Conservation (phyloP, 92 coral and sea anemone genomes). For the Epizoanthus illoricatus region DNA sequence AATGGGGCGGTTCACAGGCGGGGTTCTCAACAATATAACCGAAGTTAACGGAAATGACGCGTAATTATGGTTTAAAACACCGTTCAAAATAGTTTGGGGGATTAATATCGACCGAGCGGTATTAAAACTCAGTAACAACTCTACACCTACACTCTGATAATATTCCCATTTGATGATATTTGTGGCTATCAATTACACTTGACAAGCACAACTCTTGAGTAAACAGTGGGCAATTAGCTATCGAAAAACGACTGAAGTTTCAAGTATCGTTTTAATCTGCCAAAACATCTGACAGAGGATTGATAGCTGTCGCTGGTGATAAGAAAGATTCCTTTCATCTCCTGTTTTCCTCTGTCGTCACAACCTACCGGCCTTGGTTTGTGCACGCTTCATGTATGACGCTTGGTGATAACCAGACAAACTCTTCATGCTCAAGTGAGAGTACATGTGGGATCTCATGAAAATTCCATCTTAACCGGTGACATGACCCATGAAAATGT, state of each 20-base stretch:
- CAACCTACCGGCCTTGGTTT: not conserved
- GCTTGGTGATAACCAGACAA: not conserved
- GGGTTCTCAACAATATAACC: not conserved
- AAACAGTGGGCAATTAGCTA: constrained; percentile 27
- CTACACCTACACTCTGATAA: not conserved
- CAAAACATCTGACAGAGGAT: constrained; percentile 27
- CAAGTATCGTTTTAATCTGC: constrained; percentile 27
- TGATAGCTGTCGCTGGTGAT: constrained; percentile 28
- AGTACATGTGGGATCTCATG: not conserved
- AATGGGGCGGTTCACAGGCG: not conserved
- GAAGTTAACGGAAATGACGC: constrained; percentile 7
- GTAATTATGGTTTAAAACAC: not conserved
- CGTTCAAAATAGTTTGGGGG: too few species aligned
- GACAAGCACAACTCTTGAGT: constrained; percentile 1
- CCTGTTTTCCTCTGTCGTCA: constrained; percentile 37
- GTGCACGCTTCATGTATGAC: not conserved
- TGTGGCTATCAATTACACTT: constrained; percentile 11
- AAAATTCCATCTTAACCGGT: constrained; percentile 12
- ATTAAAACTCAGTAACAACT: too few species aligned
- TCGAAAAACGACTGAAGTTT: constrained; percentile 18
- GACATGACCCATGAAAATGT: constrained; percentile 31
- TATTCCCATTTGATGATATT: not conserved
- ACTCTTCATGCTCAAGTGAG: constrained; percentile 10
- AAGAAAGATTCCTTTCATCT: constrained; percentile 35
- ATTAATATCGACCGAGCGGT: too few species aligned